These are phyloP conservation scores for Gadus macrocephalus DNA, from an alignment of 2,113 vertebrate species.

Conservation along the genomic window DNA sequence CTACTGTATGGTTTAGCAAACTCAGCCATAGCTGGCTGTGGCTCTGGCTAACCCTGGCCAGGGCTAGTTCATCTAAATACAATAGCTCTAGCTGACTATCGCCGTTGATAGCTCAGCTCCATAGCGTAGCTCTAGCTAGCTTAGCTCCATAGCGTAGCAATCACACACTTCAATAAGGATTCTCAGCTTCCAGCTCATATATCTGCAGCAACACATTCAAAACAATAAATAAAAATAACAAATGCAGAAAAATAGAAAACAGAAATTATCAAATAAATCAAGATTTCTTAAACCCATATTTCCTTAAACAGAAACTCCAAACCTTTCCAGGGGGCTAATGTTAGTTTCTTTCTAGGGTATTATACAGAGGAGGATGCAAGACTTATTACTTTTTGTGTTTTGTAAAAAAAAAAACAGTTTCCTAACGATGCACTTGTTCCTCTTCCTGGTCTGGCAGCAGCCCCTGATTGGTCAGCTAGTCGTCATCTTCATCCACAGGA, in stretches of 20 bases:
- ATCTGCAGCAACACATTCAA: not conserved
- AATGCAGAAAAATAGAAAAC: not conserved
- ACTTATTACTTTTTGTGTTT: slow-evolving; percentile 53
- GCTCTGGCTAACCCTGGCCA: no score
- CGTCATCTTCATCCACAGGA: slow-evolving; percentile 89
- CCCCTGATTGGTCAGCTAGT: slow-evolving; percentile 62
- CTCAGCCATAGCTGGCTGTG: no score
- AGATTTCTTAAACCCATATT: slow-evolving; percentile 44
- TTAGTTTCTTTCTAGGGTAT: slow-evolving; percentile 63
- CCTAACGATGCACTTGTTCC: slow-evolving; percentile 57
- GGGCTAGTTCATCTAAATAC: no score
- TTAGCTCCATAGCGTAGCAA: no score
- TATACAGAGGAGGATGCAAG: slow-evolving; percentile 67
- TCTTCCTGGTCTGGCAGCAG: slow-evolving; percentile 6
- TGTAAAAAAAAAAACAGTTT: slow-evolving; percentile 46
- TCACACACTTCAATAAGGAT: slow-evolving; percentile 38
- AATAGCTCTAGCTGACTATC: no score
- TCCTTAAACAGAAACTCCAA: slow-evolving; percentile 61
- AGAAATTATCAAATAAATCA: slow-evolving; percentile 18
- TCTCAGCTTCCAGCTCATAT: slow-evolving; percentile 21
- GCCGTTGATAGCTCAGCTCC: no score
- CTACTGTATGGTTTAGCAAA: no score
- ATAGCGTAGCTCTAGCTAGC: no score
- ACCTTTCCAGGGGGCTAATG: slow-evolving; percentile 36
- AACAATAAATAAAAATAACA: not conserved